These are phyloP conservation scores for Rotaria socialis DNA, from an alignment of 2,888 invertebrate species.

Conservation along the genomic window DNA sequence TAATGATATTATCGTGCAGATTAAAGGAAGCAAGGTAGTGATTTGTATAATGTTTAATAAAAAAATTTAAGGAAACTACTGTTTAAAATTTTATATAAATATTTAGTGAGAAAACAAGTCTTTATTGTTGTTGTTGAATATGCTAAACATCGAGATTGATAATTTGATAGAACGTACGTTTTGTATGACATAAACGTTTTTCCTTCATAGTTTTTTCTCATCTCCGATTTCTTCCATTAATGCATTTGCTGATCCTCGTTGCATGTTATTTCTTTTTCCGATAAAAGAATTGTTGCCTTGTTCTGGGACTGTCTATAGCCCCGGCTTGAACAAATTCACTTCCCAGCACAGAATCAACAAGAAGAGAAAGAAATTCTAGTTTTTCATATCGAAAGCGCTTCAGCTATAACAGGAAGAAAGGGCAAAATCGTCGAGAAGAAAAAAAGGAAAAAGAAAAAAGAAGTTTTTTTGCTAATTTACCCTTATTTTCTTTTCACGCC, in stretches of 20 bases:
- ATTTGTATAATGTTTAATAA: too few relatives aligned
- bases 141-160: too few relatives aligned
- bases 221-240: not conserved
- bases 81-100: too few relatives aligned
- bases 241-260: not conserved
- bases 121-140: too few relatives aligned
- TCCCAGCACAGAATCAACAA: not conserved
- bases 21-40: too few relatives aligned
- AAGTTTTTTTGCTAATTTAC: not conserved
- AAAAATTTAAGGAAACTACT: too few relatives aligned
- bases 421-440: not conserved
- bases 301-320: not conserved
- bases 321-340: not conserved
- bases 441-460: not conserved
- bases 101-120: too few relatives aligned
- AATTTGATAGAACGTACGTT: not conserved
- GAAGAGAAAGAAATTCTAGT: not conserved
- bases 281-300: not conserved
- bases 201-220: not conserved
- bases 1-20: too few relatives aligned
- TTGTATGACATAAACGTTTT: not conserved
- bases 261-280: not conserved
- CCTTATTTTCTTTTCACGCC: not conserved
- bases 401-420: not conserved
- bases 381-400: not conserved